Conservation (phyloP, 2,797 vertebrate genomes). For the Girardinus metallicus region DNA sequence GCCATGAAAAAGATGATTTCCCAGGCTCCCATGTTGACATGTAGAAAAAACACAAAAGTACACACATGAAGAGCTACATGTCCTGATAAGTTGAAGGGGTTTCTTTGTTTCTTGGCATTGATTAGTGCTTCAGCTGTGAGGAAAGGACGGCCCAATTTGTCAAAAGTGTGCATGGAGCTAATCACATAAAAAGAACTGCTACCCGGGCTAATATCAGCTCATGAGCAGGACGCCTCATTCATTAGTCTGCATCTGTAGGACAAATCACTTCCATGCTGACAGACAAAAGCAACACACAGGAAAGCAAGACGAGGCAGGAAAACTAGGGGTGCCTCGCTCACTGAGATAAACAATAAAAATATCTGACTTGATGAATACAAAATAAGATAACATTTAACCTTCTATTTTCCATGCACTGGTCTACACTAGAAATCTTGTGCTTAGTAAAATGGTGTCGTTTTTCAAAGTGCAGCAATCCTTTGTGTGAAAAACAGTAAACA, state of each 20-base stretch:
- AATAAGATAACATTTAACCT: constrained; percentile 39
- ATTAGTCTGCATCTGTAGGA: constrained; percentile 77
- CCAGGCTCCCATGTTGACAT: constrained; percentile 1
- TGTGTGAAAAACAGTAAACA: constrained; percentile 54
- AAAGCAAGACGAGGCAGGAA: constrained; percentile 33
- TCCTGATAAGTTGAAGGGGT: constrained; percentile 49
- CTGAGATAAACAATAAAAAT: constrained; percentile 39
- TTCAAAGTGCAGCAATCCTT: constrained; percentile 50
- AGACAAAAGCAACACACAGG: constrained; percentile 47
- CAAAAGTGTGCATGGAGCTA: constrained; percentile 75
- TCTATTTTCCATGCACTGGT: constrained; percentile 12
- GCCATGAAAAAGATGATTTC: neutral
- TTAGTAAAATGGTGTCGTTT: constrained; percentile 30
- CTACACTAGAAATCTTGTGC: constrained; percentile 32
- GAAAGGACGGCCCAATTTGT: constrained; percentile 79
- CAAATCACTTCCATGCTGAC: constrained; percentile 72
- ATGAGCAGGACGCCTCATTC: constrained; percentile 75
- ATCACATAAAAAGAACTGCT: constrained; percentile 80
- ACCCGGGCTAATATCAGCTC: constrained; percentile 74
- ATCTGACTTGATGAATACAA: constrained; percentile 43
- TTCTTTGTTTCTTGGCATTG: constrained; percentile 74
- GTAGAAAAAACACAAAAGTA: constrained; percentile 4
- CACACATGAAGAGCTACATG: constrained; percentile 13
- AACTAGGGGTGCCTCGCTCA: constrained; percentile 19
- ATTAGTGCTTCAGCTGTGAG: constrained; percentile 72